phyloP scores from a whole-genome alignment of 2,888 invertebrate genomes.

The Apodemia zela region DNA sequence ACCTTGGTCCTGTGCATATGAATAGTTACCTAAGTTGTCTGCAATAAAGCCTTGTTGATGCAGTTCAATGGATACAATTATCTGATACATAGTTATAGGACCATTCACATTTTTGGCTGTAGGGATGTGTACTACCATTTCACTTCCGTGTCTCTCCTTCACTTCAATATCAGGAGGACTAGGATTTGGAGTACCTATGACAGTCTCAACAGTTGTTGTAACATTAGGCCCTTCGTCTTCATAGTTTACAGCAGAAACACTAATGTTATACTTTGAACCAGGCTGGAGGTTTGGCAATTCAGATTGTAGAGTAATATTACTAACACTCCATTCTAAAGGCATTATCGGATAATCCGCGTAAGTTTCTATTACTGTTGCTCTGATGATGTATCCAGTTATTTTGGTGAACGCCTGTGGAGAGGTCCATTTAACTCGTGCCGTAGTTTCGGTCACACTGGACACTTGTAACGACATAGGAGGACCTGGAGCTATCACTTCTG shows the following conservation, averaged over 20 bases:
- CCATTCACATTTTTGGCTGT: slow-evolving; percentile 88
- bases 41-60: slow-evolving; percentile 82
- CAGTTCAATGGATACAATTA: slow-evolving; percentile 86
- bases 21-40: slow-evolving; percentile 82
- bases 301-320: slow-evolving; percentile 78
- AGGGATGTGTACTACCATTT: slow-evolving; percentile 84
- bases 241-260: slow-evolving; percentile 83
- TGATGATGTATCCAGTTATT: slow-evolving; percentile 79
- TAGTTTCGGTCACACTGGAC: slow-evolving; percentile 82
- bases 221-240: slow-evolving; percentile 81
- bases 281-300: slow-evolving; percentile 84
- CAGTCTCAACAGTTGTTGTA: slow-evolving; percentile 82
- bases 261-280: slow-evolving; percentile 87
- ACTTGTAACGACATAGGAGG: slow-evolving; percentile 83
- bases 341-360: slow-evolving; percentile 74
- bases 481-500: slow-evolving; percentile 83
- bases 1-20: slow-evolving; percentile 83
- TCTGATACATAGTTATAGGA: slow-evolving; percentile 86
- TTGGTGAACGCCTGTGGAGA: slow-evolving; percentile 74
- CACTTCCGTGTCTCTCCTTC: slow-evolving; percentile 79
- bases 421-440: slow-evolving; percentile 81
- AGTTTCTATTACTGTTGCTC: slow-evolving; percentile 76
- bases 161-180: slow-evolving; percentile 85
- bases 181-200: slow-evolving; percentile 86
- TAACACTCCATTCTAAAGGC: slow-evolving; percentile 80